Base-by-base conservation (phyloP, 2,888 invertebrate species). In the Arenicola marina region DNA sequence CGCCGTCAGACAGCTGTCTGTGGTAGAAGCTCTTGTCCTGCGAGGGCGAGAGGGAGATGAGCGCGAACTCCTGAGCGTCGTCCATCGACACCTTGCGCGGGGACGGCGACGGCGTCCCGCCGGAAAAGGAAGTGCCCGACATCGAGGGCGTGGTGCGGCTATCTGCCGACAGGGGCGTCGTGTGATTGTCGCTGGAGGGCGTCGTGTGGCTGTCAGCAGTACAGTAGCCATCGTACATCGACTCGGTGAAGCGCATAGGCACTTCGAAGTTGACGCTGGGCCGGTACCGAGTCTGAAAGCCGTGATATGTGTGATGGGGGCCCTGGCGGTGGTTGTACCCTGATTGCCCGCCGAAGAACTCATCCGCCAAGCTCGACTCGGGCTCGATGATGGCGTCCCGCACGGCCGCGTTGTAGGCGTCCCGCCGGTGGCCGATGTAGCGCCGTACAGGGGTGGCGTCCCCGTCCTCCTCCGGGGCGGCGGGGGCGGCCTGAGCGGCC, bases 221-320 rank as follows among this genome's bases (percentile, higher is more conserved):
- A 34, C 33, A 43, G 7, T 56, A 63, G 32, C 56, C 60, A 15
- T 60, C 61, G 45, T 66, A 63, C 43, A 55, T 38, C 2, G 68
- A 55, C 58, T 77, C 76, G 11, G 75, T 69, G 67, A 78, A 75
- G 48, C 75, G 72, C n/a, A 80, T 68, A 1, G 80, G 79, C 59
- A 75, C 71, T 43, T 78, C 74, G 63, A 78, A 74, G 59, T 76
- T 73, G 21, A 78, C 73, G 66, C 75, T 76, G 32, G 83, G 83
- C 54, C 83, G 67, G 44, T 79, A 75, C 77, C 89, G 86, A 4
- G 91, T 88, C 51, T 92, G 92, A 26, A 72, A 69, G 0, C 93
- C 95, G 83, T 94, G 95, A 85, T 93, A 95, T 1, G 94, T 94
- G 84, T 94, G 92, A n/a, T n/a, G n/a, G n/a, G n/a, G n/a, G n/a